A percentile compares a stretch with the other conserved stretches of the same genome.
phyloP scores from a whole-genome alignment of 2,888 invertebrate species.

The Caenorhabditis wallacei region DNA sequence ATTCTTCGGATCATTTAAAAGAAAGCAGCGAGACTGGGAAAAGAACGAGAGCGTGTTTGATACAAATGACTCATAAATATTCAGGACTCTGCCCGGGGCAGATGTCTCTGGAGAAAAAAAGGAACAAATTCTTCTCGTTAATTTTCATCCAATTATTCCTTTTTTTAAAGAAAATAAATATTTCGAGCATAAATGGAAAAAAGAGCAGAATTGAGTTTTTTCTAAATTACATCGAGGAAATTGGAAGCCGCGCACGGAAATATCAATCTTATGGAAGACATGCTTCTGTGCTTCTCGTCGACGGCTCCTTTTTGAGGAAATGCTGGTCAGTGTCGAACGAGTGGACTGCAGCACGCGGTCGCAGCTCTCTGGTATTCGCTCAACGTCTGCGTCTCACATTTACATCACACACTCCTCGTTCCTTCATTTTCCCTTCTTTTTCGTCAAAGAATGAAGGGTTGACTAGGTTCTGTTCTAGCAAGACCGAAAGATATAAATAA shows the following conservation, averaged over 20 bases:
- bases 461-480: background rate
- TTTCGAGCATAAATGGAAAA: background rate
- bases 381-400: conserved; percentile 22
- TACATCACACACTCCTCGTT: background rate
- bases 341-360: conserved; percentile 46
- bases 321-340: conserved; percentile 30
- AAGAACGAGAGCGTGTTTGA: conserved; percentile 1
- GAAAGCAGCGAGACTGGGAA: background rate
- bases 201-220: background rate
- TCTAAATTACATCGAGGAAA: conserved; percentile 16
- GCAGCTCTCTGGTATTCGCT: conserved; percentile 17
- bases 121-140: background rate
- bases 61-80: conserved; percentile 53
- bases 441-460: conserved; percentile 8
- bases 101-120: background rate
- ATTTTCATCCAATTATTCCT: background rate
- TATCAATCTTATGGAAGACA: conserved; percentile 31
- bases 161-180: background rate
- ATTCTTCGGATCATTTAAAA: background rate
- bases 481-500: background rate
- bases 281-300: conserved; percentile 17
- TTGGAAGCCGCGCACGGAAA: conserved; percentile 19
- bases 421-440: conserved; percentile 5
- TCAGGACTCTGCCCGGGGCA: conserved; percentile 8
- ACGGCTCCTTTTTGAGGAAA: conserved; percentile 34